phyloP scores from a whole-genome alignment of 1,140 invertebrate species.

The Bombus waltoni region DNA sequence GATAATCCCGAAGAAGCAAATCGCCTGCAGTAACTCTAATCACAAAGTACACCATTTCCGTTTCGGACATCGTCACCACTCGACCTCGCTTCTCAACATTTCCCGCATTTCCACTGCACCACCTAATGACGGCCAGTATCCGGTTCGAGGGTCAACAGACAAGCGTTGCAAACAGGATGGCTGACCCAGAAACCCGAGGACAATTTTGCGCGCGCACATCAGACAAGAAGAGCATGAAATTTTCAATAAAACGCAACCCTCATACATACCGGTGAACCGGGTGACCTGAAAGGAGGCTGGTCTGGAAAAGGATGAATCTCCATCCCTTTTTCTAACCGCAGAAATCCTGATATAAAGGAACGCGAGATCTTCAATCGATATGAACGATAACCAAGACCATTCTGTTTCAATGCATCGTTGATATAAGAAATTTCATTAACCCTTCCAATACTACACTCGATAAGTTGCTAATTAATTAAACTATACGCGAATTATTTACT shows the following conservation, averaged over 20 bases:
- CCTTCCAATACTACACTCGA: too few species aligned
- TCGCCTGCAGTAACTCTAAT: too few species aligned
- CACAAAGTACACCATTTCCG: neutral
- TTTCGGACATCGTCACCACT: neutral
- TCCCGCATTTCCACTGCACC: neutral
- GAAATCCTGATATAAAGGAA: neutral
- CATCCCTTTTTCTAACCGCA: neutral
- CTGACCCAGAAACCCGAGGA: slow-evolving; percentile 41
- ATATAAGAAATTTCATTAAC: too few species aligned
- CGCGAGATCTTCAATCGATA: too few species aligned
- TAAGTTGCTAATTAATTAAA: too few species aligned
- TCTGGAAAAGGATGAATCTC: neutral
- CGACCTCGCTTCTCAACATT: neutral
- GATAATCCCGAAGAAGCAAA: neutral
- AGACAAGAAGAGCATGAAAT: slow-evolving; percentile 49
- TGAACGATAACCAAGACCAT: too few species aligned
- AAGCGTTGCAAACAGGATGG: neutral
- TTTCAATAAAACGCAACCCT: slow-evolving; percentile 42
- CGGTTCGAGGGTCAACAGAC: slow-evolving; percentile 23
- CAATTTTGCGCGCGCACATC: neutral
- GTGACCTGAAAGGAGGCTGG: slow-evolving; percentile 31
- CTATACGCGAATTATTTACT: too few species aligned
- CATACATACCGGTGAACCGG: neutral
- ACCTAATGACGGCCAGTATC: slow-evolving; percentile 29
- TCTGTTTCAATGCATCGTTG: too few species aligned